Conservation (phyloP, 2,797 vertebrate species). For the Chelon auratus region DNA sequence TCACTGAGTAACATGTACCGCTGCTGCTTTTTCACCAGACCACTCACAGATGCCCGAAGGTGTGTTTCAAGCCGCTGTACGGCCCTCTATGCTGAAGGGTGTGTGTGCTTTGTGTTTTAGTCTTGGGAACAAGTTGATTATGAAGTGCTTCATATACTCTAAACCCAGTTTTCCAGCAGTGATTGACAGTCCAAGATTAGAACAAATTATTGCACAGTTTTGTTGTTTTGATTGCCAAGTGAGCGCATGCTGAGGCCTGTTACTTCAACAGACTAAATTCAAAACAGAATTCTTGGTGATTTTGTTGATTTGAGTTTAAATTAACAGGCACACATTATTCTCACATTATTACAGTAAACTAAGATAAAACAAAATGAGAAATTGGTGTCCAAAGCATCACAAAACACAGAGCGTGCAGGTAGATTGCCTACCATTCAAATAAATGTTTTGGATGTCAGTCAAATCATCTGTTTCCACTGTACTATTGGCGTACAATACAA, state of each 20-base stretch:
- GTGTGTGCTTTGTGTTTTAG: slow-evolving; percentile 5
- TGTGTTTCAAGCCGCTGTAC: background rate
- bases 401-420: background rate
- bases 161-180: slow-evolving; percentile 16
- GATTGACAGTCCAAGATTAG: slow-evolving; percentile 43
- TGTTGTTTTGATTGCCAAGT: slow-evolving; percentile 48
- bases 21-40: slow-evolving; percentile 25
- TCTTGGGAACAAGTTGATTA: slow-evolving; percentile 15
- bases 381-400: background rate
- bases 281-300: slow-evolving; percentile 17
- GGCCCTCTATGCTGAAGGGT: background rate
- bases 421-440: no score
- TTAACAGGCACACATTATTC: background rate
- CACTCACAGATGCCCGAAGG: slow-evolving; percentile 18
- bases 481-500: no score
- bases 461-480: no score
- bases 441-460: no score
- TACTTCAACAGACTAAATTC: slow-evolving; percentile 25
- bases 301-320: slow-evolving; percentile 26
- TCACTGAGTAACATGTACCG: slow-evolving; percentile 21
- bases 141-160: slow-evolving; percentile 10
- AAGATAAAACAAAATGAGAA: background rate
- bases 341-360: background rate
- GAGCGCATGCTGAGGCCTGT: slow-evolving; percentile 12
- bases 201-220: slow-evolving; percentile 27